Evolutionary conservation across 2,797 vertebrate species (phyloP).

Genomic region (Chanos chanos): DNA sequence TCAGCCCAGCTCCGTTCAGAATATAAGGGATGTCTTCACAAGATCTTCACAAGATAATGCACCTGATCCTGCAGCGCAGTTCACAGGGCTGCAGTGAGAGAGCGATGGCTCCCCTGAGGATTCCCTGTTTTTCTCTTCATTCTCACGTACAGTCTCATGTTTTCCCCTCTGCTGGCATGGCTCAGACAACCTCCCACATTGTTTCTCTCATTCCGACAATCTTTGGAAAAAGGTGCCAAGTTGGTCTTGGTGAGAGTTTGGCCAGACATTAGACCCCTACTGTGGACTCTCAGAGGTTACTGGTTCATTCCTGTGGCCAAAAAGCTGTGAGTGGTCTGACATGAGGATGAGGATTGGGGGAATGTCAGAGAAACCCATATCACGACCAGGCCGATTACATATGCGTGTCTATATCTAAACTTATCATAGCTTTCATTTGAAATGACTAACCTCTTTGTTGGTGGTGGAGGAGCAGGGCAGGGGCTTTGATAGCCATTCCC

Average conservation of each 20-base stretch:
- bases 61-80: constrained; percentile 96
- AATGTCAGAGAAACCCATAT: not conserved
- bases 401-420: constrained; percentile 48
- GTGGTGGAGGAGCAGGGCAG: constrained; percentile 3
- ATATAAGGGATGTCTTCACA: too few species aligned
- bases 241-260: constrained; percentile 68
- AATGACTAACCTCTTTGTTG: not conserved
- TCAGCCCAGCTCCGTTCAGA: constrained; percentile 91
- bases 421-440: constrained; percentile 60
- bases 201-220: constrained; percentile 79
- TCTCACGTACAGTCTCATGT: constrained; percentile 72
- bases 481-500: constrained; percentile 61
- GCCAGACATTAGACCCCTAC: constrained; percentile 34
- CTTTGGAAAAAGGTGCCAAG: constrained; percentile 68
- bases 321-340: constrained; percentile 37
- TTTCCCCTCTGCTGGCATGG: constrained; percentile 63
- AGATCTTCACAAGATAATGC: constrained; percentile 96
- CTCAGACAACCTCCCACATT: constrained; percentile 80
- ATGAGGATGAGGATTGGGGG: too few species aligned
- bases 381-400: not conserved
- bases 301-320: constrained; percentile 40
- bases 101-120: constrained; percentile 83
- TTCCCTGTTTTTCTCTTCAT: constrained; percentile 72
- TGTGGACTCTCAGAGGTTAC: constrained; percentile 55
- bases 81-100: constrained; percentile 83